A percentile compares a stretch with the other conserved stretches of the same genome.
phyloP scores from a whole-genome alignment of 2,888 invertebrate species.

The Caenorhabditis macrosperma region DNA sequence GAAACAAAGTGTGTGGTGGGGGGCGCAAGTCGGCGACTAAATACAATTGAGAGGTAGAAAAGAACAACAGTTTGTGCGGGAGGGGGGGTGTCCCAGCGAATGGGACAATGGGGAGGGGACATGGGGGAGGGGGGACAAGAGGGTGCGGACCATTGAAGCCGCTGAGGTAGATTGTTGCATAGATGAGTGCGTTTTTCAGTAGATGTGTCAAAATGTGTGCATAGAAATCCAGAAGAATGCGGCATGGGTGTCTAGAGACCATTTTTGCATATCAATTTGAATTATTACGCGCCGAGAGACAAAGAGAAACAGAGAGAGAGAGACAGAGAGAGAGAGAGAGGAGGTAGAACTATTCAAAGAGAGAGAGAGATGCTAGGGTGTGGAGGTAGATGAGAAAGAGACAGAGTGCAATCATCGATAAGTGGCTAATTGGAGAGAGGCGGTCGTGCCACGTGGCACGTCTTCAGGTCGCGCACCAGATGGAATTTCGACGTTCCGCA shows the following conservation, averaged over 20 bases:
- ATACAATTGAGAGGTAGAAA: constrained; percentile 16
- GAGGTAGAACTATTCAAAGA: too few species aligned
- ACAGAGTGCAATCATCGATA: background rate
- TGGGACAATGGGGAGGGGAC: background rate
- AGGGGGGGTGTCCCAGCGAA: too few species aligned
- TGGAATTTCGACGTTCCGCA: constrained; percentile 65
- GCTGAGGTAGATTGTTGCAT: constrained; percentile 55
- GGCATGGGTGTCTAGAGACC: background rate
- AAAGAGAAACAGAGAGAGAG: background rate
- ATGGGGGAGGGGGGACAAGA: background rate
- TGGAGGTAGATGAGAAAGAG: background rate
- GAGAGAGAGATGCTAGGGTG: too few species aligned
- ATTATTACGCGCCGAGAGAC: background rate
- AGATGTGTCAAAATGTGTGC: constrained; percentile 2
- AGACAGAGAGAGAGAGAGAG: background rate
- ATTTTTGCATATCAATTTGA: constrained; percentile 14
- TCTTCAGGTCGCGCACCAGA: constrained; percentile 54
- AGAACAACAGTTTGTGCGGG: background rate
- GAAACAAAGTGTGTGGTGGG: background rate
- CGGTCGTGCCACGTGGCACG: constrained; percentile 37
- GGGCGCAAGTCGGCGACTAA: too few species aligned
- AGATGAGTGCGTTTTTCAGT: background rate
- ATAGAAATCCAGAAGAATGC: constrained; percentile 6
- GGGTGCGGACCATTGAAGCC: constrained; percentile 41
- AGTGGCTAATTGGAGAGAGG: constrained; percentile 33